These are phyloP conservation scores for Actinopyga echinites DNA, from an alignment of 53 echinoderm and acorn worm genomes.

Conservation along the genomic window DNA sequence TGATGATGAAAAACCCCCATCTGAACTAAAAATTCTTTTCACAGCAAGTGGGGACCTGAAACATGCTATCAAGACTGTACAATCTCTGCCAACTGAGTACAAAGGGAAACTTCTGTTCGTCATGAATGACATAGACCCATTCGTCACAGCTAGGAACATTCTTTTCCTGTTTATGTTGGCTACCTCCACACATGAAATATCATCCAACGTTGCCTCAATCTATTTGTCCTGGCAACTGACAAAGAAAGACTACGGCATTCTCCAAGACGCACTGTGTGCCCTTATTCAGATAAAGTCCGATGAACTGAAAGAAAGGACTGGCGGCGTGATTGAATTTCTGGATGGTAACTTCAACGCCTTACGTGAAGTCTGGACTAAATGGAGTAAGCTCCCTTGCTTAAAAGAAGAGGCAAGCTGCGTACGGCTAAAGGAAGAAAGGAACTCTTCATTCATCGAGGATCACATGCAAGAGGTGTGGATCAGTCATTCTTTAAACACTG, in stretches of 20 bases:
- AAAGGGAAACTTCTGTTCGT: neutral
- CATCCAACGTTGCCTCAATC: neutral
- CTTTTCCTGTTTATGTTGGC: neutral
- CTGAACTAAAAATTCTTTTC: neutral
- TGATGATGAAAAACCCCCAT: neutral
- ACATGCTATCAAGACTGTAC: neutral
- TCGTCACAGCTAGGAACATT: conserved; percentile 2
- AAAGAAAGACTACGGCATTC: neutral
- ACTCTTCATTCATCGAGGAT: neutral
- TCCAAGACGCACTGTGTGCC: neutral
- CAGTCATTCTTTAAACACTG: neutral
- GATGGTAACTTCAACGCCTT: neutral
- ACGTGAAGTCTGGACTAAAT: neutral
- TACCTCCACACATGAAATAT: neutral
- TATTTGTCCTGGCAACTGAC: neutral
- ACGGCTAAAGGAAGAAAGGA: neutral
- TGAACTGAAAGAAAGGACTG: neutral
- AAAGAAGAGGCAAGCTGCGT: neutral
- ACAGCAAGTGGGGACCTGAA: neutral
- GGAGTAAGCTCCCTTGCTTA: neutral
- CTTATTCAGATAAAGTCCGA: neutral
- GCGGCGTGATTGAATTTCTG: neutral
- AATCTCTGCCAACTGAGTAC: neutral
- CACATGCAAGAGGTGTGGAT: neutral
- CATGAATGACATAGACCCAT: neutral